Conservation (phyloP, 2,113 vertebrate species). For the Pandion haliaetus region DNA sequence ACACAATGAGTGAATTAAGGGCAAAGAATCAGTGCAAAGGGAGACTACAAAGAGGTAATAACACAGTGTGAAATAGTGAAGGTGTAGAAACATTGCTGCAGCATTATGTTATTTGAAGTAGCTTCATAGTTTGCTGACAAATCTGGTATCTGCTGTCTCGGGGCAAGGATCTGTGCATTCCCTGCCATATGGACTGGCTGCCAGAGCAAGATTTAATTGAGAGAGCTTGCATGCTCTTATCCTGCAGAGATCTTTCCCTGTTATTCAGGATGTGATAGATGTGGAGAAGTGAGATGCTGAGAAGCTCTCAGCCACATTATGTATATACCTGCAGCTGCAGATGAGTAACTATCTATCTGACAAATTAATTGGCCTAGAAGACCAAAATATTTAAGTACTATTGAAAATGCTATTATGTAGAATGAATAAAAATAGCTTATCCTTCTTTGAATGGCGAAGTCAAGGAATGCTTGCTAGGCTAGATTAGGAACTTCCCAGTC, state of each 20-base stretch:
- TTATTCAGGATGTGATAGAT: neutral
- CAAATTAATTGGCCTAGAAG: neutral
- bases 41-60: neutral
- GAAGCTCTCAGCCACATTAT: neutral
- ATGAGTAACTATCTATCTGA: neutral
- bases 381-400: neutral
- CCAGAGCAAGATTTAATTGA: neutral
- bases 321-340: neutral
- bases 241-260: neutral
- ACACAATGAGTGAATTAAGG: neutral
- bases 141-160: neutral
- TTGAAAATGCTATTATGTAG: neutral
- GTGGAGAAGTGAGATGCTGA: neutral
- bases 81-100: neutral
- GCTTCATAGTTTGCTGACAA: neutral
- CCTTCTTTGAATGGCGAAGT: neutral
- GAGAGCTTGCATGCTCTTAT: neutral
- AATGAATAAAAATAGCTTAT: neutral
- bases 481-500: neutral
- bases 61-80: neutral
- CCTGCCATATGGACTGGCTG: neutral
- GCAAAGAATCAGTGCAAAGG: neutral
- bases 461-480: neutral
- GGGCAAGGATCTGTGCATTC: neutral
- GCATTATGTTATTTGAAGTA: neutral